Evolutionary conservation across 2,888 invertebrate genomes (phyloP).

Genomic region (Ophion costatus): DNA sequence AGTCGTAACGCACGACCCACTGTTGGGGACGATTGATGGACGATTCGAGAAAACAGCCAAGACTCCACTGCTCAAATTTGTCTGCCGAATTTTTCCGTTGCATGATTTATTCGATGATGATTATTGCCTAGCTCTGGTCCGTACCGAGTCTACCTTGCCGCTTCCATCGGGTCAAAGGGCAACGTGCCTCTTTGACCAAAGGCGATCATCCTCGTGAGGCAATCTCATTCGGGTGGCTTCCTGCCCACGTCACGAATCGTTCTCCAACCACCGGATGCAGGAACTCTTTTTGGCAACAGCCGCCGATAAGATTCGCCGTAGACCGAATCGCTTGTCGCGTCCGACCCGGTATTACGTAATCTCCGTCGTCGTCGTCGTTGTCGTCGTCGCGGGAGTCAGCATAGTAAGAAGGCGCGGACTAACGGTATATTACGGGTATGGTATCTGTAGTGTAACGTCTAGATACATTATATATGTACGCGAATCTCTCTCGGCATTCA

Average conservation of each 20-base stretch:
- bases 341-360: conserved; percentile 53
- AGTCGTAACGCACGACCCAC: neutral
- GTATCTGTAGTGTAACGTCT: conserved; percentile 60
- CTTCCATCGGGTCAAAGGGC: neutral
- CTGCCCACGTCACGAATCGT: neutral
- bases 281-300: neutral
- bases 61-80: neutral
- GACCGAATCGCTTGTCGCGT: conserved; percentile 42
- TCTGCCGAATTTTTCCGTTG: neutral
- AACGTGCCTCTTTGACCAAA: neutral
- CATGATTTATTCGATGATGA: neutral
- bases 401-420: conserved; percentile 52
- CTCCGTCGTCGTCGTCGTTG: conserved; percentile 1
- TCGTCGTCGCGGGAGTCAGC: conserved; percentile 17
- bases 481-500: conserved; percentile 66
- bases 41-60: neutral
- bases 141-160: neutral
- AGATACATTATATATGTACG: conserved; percentile 11
- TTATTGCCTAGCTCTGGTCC: neutral
- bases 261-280: neutral
- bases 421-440: conserved; percentile 62
- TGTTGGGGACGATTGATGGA: neutral
- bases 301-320: conserved; percentile 37
- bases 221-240: neutral
- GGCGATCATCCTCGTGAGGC: neutral